Base-by-base conservation (phyloP, 2,888 invertebrate species). In the Mycalesis mineus region DNA sequence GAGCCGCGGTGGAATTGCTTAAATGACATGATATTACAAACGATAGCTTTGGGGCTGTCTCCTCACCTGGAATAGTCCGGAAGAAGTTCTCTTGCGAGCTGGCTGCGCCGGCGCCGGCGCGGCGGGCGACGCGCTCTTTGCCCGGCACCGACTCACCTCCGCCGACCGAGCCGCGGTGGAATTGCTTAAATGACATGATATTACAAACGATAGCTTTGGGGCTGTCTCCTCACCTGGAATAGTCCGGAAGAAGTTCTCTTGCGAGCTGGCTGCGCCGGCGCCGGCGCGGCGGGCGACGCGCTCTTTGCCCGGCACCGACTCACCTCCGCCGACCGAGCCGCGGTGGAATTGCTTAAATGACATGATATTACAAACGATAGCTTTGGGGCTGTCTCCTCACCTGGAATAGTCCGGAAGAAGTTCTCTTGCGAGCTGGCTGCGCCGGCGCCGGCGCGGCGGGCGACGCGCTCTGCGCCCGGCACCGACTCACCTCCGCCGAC, bases 341-440 rank as follows among this genome's bases (percentile, higher is more conserved):
- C 39, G 39, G 56, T 52, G 54, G 54, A 31, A n/a, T n/a, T n/a
- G n/a, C n/a, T n/a, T n/a, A n/a, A n/a, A n/a, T n/a, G n/a, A n/a
- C n/a, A n/a, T n/a, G n/a, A n/a, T n/a, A n/a, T n/a, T n/a, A n/a
- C n/a, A n/a, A n/a, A n/a, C n/a, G n/a, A n/a, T n/a, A n/a, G n/a
- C n/a, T n/a, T n/a, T n/a, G n/a, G n/a, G n/a, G n/a, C n/a, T n/a
- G n/a, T n/a, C n/a, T n/a, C n/a, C n/a, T n/a, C n/a, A 84, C 85
- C 77, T 82, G 75, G 60, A 84, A 83, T 0, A 82, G 72, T n/a
- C 84, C 85, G 0, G 85, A 86, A 1, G 85, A 84, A 0, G 83
- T 79, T 44, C 86, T 70, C 66, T 86, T 87, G 60, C 84, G 71
- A 9, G 67, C 55, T 11, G 59, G 17, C n/a, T 58, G 36, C n/a